phyloP scores from a whole-genome alignment of 2,888 invertebrate species.

The Alitta virens region DNA sequence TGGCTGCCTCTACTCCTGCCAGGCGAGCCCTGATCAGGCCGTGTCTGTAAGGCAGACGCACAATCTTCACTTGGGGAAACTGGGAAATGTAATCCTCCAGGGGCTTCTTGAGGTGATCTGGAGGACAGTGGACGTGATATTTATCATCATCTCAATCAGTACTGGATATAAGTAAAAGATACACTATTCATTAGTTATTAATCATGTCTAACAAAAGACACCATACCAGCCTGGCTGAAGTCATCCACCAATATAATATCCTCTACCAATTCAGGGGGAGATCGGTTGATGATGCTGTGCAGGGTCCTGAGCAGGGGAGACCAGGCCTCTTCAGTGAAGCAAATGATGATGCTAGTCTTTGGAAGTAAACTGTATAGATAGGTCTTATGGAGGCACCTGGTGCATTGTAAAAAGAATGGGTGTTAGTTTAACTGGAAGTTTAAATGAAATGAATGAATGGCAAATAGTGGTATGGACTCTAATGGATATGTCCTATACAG shows the following conservation, averaged over 20 bases:
- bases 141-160: too few species aligned
- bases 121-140: too few species aligned
- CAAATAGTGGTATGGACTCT: too few species aligned
- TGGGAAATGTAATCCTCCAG: constrained; percentile 86
- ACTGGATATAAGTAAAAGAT: too few species aligned
- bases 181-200: too few species aligned
- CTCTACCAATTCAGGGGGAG: constrained; percentile 80
- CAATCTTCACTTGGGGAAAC: constrained; percentile 79
- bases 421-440: too few species aligned
- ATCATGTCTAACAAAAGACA: too few species aligned
- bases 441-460: too few species aligned
- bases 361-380: constrained; percentile 60
- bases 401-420: too few species aligned
- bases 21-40: constrained; percentile 89
- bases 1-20: constrained; percentile 77
- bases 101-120: constrained; percentile 84
- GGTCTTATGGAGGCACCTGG: constrained; percentile 62
- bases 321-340: constrained; percentile 90
- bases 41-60: constrained; percentile 82
- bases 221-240: constrained; percentile 88
- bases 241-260: constrained; percentile 93
- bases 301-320: constrained; percentile 88
- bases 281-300: constrained; percentile 87
- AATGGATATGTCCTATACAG: too few species aligned
- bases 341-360: constrained; percentile 28